Percentiles rank a stretch among this genome's conserved stretches.
These are phyloP conservation scores for Cryptoprocta ferox DNA, from an alignment of 2,797 vertebrate species.

Conservation along the genomic window DNA sequence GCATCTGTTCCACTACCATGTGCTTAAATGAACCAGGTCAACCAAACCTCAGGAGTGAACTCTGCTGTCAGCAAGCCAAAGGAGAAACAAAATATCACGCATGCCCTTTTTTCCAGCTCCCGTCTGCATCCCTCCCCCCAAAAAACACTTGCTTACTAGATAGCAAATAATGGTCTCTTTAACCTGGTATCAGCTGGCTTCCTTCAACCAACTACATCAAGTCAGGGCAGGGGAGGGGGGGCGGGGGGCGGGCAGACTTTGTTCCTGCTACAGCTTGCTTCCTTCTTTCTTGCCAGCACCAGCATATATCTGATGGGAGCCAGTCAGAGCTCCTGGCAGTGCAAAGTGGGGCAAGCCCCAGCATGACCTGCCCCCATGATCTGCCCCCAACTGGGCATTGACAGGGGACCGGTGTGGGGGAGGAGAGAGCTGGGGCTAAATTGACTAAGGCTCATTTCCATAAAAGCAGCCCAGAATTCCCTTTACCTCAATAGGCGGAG, in stretches of 20 bases:
- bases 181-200: neutral
- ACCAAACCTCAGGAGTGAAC: neutral
- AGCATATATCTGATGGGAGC: conserved; percentile 5
- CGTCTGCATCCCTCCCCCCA: neutral
- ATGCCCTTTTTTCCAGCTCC: neutral
- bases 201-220: neutral
- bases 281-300: conserved; percentile 51
- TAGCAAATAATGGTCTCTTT: conserved; percentile 29
- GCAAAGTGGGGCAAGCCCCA: conserved; percentile 47
- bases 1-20: neutral
- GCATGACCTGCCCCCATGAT: neutral
- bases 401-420: neutral
- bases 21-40: neutral
- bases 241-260: neutral
- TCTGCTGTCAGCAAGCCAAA: conserved; percentile 31
- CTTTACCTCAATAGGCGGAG: neutral
- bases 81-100: conserved; percentile 10
- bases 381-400: neutral
- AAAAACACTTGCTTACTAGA: conserved; percentile 27
- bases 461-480: neutral
- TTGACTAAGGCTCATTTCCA: neutral
- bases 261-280: conserved; percentile 31
- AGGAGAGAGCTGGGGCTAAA: neutral
- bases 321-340: conserved; percentile 44
- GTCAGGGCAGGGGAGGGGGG: too few relatives aligned